Evolutionary conservation across 2,888 invertebrate species (phyloP), one percentile per base, ranked within the genome.

Genomic region (Phlogophora meticulosa): DNA sequence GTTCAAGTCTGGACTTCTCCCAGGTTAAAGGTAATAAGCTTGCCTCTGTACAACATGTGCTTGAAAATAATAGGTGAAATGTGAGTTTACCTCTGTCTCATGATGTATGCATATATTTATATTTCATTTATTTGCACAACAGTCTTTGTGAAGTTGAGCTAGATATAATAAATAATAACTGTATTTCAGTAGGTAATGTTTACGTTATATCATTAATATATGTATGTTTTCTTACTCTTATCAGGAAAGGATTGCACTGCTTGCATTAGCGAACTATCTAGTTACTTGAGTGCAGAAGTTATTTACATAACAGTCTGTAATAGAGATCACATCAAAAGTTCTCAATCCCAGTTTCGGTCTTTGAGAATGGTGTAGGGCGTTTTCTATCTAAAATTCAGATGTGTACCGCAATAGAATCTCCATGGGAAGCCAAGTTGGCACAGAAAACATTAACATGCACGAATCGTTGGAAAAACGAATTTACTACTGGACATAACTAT

Each of bases 321-420:
- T n/a, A n/a, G n/a, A n/a, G n/a, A n/a, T n/a, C n/a, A n/a, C n/a
- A n/a, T n/a, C n/a, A n/a, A n/a, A n/a, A n/a, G n/a, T n/a, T 11
- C 20, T 48, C n/a, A n/a, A 13, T 45, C 2, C 5, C 7, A 10
- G 13, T 34, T 10, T 38, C 0, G n/a, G n/a, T 42, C 40, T 10
- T 10, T 9, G 5, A 36, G 24, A 59, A 49, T 15, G 0, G 38
- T n/a, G 22, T 22, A 38, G 42, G 34, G 38, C 34, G 20, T 55
- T 45, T 32, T 7, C 7, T 45, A 34, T 51, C 64, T 56, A 51
- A 55, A 70, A 64, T 65, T 74, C 55, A 40, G 15, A 46, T 36
- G 17, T 28, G 52, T 64, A 40, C 43, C 24, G n/a, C 49, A 24
- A 65, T 73, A 22, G 55, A 7, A 66, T 65, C 40, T 49, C n/a